Percentiles rank a stretch among this genome's conserved stretches.
Conservation (phyloP, 2,888 invertebrate species). For the Psococerastis gibbosa region DNA sequence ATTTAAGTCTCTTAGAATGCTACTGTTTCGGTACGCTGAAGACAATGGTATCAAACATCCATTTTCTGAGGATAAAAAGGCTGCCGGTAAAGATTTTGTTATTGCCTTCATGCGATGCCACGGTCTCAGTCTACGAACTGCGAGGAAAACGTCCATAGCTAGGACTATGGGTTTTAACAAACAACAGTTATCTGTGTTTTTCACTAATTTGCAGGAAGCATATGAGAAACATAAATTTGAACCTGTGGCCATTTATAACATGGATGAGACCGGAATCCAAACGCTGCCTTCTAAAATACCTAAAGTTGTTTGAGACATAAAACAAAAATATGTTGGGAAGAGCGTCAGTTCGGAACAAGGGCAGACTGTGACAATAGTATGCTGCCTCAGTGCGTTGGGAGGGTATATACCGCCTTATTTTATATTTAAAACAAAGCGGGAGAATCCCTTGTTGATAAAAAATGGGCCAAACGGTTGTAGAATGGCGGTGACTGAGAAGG, state of each 20-base stretch:
- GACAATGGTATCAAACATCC: background rate
- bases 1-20: background rate
- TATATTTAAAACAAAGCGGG: background rate
- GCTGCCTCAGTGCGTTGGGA: background rate
- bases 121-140: background rate
- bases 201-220: background rate
- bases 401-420: background rate
- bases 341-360: background rate
- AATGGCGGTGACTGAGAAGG: background rate
- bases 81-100: conserved; percentile 10
- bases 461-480: background rate
- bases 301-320: background rate
- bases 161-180: conserved; percentile 11
- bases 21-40: background rate
- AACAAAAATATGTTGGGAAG: background rate
- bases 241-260: background rate
- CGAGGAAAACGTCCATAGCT: conserved; percentile 9
- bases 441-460: background rate
- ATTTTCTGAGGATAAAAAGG: background rate
- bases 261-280: background rate
- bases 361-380: background rate
- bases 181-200: conserved; percentile 3
- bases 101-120: conserved; percentile 7
- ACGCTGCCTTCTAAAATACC: conserved; percentile 7
- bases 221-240: background rate